Evolutionary conservation across 53 echinoderm and acorn worm species (phyloP).

Genomic region (Paelopatides confundens): DNA sequence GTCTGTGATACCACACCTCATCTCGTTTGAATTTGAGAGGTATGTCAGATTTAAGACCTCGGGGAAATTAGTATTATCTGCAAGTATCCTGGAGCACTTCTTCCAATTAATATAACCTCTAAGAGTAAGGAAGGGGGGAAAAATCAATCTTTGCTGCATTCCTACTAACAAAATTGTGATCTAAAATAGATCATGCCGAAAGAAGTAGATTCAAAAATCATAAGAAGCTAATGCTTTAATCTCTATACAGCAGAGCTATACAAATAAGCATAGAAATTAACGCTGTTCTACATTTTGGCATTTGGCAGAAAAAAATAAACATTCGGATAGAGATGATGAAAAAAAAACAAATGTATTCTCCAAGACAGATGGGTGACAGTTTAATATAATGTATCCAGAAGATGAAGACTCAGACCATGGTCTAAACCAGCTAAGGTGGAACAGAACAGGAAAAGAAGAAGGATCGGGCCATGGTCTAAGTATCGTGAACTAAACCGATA

Average conservation of each 20-base stretch:
- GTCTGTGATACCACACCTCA: neutral
- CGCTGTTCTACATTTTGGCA: no score
- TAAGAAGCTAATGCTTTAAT: neutral
- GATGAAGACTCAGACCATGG: no score
- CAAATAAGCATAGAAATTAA: neutral
- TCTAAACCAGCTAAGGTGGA: no score
- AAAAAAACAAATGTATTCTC: no score
- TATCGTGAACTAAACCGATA: no score
- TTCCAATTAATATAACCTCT: slow-evolving; percentile 35
- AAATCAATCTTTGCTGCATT: slow-evolving; percentile 24
- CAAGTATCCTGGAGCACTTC: slow-evolving; percentile 14
- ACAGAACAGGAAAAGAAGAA: no score
- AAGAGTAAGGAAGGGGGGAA: neutral
- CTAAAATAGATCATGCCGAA: slow-evolving; percentile 29
- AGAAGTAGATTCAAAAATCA: slow-evolving; percentile 11
- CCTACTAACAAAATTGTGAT: neutral
- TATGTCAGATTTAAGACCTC: neutral
- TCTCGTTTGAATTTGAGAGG: neutral
- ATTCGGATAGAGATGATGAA: no score
- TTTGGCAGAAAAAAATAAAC: no score
- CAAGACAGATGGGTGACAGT: no score
- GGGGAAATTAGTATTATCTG: slow-evolving; percentile 31
- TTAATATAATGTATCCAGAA: no score
- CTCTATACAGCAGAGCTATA: neutral
- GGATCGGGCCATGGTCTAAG: no score